A percentile compares a stretch with the other conserved stretches of the same genome.
Conservation (phyloP, 1,140 invertebrate species). For the Anagrus nilaparvatae region DNA sequence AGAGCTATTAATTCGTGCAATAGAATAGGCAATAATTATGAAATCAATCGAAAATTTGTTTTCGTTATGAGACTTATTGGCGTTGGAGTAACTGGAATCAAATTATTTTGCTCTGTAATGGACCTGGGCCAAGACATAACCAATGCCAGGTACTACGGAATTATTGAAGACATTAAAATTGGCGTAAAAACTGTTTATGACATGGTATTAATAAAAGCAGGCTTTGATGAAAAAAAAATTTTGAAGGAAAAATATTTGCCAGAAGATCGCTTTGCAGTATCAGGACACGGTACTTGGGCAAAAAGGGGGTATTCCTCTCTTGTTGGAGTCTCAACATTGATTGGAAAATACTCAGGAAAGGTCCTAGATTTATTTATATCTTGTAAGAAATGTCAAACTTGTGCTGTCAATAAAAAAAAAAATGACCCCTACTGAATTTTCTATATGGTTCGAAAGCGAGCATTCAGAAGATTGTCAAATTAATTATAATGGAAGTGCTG, state of each 20-base stretch:
- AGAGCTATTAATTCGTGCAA: slow-evolving; percentile 1
- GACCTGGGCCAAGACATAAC: slow-evolving; percentile 7
- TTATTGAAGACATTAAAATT: slow-evolving; percentile 6
- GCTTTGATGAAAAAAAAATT: no score
- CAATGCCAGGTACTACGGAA: slow-evolving; percentile 6
- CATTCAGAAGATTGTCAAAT: slow-evolving; percentile 3
- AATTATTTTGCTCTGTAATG: slow-evolving; percentile 10
- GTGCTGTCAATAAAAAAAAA: no score
- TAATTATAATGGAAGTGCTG: slow-evolving; percentile 11
- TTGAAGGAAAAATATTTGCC: slow-evolving; percentile 6
- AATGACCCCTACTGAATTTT: no score
- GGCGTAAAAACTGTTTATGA: slow-evolving; percentile 8
- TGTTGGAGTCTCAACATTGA: slow-evolving; percentile 10
- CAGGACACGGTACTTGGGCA: slow-evolving; percentile 14
- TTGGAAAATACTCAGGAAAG: no score
- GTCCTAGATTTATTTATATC: no score
- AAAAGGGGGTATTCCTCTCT: slow-evolving; percentile 13
- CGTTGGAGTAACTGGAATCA: slow-evolving; percentile 4
- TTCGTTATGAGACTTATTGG: slow-evolving; percentile 11
- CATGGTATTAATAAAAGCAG: slow-evolving; percentile 6
- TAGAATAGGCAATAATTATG: slow-evolving; percentile 6
- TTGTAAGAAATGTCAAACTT: no score
- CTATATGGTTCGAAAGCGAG: no score
- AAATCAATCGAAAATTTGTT: slow-evolving; percentile 9
- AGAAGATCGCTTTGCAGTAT: slow-evolving; percentile 10